These are phyloP conservation scores for Ceraclea dissimilis DNA, from an alignment of 2,888 invertebrate genomes.

Conservation along the genomic window DNA sequence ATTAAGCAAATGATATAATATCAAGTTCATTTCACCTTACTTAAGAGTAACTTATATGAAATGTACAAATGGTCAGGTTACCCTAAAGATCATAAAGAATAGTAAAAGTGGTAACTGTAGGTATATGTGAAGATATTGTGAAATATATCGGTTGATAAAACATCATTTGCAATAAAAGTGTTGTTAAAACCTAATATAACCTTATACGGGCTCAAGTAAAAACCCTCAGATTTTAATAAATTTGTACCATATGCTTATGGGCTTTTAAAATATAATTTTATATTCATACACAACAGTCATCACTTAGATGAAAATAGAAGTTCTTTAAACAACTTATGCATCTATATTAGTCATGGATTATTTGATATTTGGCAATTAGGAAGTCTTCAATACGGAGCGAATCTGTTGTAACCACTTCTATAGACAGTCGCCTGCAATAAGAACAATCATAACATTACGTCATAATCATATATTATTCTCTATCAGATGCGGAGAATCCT, in stretches of 20 bases:
- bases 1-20: slow-evolving; percentile 24
- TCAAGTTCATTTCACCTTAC: slow-evolving; percentile 18
- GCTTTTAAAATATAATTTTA: slow-evolving; percentile 25
- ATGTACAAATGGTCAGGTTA: slow-evolving; percentile 23
- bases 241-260: slow-evolving; percentile 25
- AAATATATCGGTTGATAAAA: slow-evolving; percentile 5
- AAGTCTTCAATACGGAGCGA: slow-evolving; percentile 75
- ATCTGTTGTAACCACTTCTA: slow-evolving; percentile 90
- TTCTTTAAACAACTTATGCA: slow-evolving; percentile 26
- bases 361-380: slow-evolving; percentile 26
- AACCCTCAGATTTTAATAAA: slow-evolving; percentile 23
- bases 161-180: neutral
- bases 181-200: neutral
- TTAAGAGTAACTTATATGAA: slow-evolving; percentile 19
- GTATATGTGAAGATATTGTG: slow-evolving; percentile 9
- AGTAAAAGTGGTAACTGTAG: slow-evolving; percentile 22
- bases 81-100: slow-evolving; percentile 9
- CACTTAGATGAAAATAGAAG: slow-evolving; percentile 27
- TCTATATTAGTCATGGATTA: slow-evolving; percentile 26
- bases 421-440: slow-evolving; percentile 77
- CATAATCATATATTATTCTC: neutral
- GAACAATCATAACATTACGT: neutral
- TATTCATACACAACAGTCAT: slow-evolving; percentile 26
- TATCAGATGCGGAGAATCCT: too few relatives aligned
- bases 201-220: slow-evolving; percentile 5